These are phyloP conservation scores for Patella caerulea DNA, from an alignment of 2,888 invertebrate species.

Conservation along the genomic window DNA sequence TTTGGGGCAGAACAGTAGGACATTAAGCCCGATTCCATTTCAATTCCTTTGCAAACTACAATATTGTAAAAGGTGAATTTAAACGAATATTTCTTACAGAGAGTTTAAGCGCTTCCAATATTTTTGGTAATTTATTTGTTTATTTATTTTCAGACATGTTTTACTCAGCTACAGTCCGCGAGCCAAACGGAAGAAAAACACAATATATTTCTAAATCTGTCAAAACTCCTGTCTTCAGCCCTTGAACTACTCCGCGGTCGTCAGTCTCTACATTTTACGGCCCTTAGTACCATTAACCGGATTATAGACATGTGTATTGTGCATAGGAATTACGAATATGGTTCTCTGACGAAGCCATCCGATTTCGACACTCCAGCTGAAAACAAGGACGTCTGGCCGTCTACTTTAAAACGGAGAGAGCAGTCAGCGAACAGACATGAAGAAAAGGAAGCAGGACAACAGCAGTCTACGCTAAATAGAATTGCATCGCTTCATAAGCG, in stretches of 20 bases:
- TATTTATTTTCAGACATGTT: constrained; percentile 54
- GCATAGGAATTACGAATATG: constrained; percentile 69
- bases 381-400: constrained; percentile 11
- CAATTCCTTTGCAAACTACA: no score
- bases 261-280: constrained; percentile 77
- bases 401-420: constrained; percentile 17
- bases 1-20: no score
- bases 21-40: no score
- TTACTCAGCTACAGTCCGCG: constrained; percentile 55
- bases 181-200: constrained; percentile 51
- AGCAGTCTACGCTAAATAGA: constrained; percentile 33
- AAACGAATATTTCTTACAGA: no score
- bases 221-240: constrained; percentile 75
- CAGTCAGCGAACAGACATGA: constrained; percentile 7
- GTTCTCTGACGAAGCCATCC: constrained; percentile 37
- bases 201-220: constrained; percentile 72
- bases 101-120: no score
- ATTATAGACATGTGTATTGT: constrained; percentile 75
- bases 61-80: no score
- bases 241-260: constrained; percentile 76
- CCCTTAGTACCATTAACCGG: constrained; percentile 76
- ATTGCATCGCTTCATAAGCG: constrained; percentile 42
- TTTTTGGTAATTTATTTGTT: neutral
- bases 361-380: constrained; percentile 32
- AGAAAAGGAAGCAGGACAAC: constrained; percentile 14